Percentiles rank a stretch among this genome's conserved stretches.
These are phyloP conservation scores for Seira ritae DNA, from an alignment of 2,888 invertebrate species.

Conservation along the genomic window DNA sequence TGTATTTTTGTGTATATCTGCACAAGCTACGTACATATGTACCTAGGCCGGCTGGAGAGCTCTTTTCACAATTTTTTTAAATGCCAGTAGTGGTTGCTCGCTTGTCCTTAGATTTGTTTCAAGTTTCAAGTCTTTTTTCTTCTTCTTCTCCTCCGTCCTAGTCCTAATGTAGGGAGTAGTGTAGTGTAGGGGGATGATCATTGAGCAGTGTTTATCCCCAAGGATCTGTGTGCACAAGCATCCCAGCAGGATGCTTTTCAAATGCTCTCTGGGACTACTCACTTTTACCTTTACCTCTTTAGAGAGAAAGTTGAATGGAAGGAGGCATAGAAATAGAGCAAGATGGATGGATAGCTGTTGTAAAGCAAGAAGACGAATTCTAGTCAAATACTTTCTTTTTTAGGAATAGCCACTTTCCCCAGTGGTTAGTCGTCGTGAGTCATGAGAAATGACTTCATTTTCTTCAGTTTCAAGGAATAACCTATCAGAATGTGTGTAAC, in stretches of 20 bases:
- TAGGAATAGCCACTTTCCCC: too few relatives aligned
- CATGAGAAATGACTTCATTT: too few relatives aligned
- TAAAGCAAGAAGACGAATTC: not conserved
- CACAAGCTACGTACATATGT: too few relatives aligned
- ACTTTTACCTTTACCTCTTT: conserved; percentile 7
- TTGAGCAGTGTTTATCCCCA: conserved; percentile 61
- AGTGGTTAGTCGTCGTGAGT: too few relatives aligned
- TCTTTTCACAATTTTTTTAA: not conserved
- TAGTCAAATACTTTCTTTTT: too few relatives aligned
- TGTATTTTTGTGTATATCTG: too few relatives aligned
- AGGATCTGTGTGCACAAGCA: conserved; percentile 58
- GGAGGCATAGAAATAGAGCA: not conserved
- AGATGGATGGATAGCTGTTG: conserved; percentile 5
- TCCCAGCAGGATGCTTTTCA: conserved; percentile 62
- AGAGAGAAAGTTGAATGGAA: not conserved
- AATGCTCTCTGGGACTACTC: conserved; percentile 31
- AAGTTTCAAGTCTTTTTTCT: too few relatives aligned
- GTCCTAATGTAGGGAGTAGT: not conserved
- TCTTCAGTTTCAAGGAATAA: too few relatives aligned
- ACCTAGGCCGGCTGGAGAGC: not conserved
- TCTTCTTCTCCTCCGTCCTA: too few relatives aligned
- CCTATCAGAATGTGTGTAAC: too few relatives aligned
- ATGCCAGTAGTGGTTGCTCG: too few relatives aligned
- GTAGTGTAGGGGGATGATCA: conserved; percentile 16
- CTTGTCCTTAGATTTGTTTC: too few relatives aligned